Percentiles rank a stretch among this genome's conserved stretches.
These are phyloP conservation scores for Dasysyrphus albostriatus DNA, from an alignment of 2,888 invertebrate genomes.

Conservation along the genomic window DNA sequence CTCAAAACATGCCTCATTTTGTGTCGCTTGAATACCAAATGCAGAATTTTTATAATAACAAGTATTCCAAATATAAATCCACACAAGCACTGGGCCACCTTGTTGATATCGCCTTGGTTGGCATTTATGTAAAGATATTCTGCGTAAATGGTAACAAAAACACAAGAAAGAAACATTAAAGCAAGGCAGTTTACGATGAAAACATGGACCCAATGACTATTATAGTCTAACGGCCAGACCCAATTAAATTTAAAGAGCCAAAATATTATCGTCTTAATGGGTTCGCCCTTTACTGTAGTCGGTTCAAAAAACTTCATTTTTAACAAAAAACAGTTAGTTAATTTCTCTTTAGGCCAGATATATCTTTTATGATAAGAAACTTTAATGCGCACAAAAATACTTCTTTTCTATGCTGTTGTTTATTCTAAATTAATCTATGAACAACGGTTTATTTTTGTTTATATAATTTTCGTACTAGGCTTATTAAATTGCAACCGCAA, in stretches of 20 bases:
- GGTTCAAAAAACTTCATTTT: conserved; percentile 10
- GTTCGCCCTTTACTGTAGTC: neutral
- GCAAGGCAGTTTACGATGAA: conserved; percentile 1
- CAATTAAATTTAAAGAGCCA: conserved; percentile 25
- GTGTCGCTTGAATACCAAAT: conserved; percentile 2
- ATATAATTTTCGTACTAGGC: too few species aligned
- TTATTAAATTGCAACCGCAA: too few species aligned
- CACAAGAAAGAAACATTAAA: neutral
- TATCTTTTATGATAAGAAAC: too few species aligned
- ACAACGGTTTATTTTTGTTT: too few species aligned
- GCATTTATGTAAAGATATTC: conserved; percentile 14
- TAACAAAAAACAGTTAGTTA: too few species aligned
- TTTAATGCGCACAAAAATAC: too few species aligned
- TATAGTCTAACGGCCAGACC: conserved; percentile 22
- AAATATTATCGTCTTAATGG: conserved; percentile 5
- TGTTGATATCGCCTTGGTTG: conserved; percentile 12
- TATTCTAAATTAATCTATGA: too few species aligned
- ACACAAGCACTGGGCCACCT: conserved; percentile 24
- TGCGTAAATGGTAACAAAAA: conserved; percentile 16
- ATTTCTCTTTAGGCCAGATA: too few species aligned
- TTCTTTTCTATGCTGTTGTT: too few species aligned
- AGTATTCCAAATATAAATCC: conserved; percentile 21
- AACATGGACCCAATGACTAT: neutral
- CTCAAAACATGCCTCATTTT: conserved; percentile 18
- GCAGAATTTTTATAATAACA: conserved; percentile 5